Base-by-base conservation (phyloP, 2,888 invertebrate genomes). In the Chaetogeoica ovagalla region DNA sequence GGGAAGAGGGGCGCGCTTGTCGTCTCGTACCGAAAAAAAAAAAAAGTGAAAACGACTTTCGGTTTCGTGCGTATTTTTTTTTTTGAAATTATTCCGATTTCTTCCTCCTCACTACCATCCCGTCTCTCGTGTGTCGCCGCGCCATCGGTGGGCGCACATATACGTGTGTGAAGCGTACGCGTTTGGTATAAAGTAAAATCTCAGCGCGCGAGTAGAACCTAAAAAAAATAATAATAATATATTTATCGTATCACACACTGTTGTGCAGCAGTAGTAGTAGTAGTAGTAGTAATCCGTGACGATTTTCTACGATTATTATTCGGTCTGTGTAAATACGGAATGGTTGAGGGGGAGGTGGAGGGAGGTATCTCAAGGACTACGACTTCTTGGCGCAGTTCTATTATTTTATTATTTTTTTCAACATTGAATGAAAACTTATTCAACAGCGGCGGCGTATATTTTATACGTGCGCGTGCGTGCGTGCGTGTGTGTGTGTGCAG, bases 341-440 rank as follows among this genome's bases (percentile, higher is more conserved):
- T n/a, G n/a, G n/a, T n/a, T n/a, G n/a, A 2, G 30, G 30, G 4
- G 4, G 30, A 71, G 65, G 63, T 62, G 69, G 76, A 55, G 79
- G 77, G 79, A 63, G 21, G 43, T 15, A 79, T 62, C 71, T 79
- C 79, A 79, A 79, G 79, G 79, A 70, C 79, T 79, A 60, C 70
- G 57, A 65, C 68, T 71, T 71, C 70, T 79, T 71, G 63, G 71
- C 57, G 71, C 57, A 63, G 71, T 71, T 71, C 63, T 65, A 79
- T 65, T 79, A 79, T 79, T 79, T 79, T 79, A 30, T 30, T 30
- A 2, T 30, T 30, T 30, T 30, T 79, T 55, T 65, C 43, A 63
- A 39, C 55, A 69, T 79, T 79, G 79, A 79, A 79, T 71, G 71
- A 79, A 79, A 71, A 79, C 71, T 71, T 79, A 79, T 71, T 71